phyloP scores from a whole-genome alignment of 1,140 invertebrate species.

The Zophobas morio region DNA sequence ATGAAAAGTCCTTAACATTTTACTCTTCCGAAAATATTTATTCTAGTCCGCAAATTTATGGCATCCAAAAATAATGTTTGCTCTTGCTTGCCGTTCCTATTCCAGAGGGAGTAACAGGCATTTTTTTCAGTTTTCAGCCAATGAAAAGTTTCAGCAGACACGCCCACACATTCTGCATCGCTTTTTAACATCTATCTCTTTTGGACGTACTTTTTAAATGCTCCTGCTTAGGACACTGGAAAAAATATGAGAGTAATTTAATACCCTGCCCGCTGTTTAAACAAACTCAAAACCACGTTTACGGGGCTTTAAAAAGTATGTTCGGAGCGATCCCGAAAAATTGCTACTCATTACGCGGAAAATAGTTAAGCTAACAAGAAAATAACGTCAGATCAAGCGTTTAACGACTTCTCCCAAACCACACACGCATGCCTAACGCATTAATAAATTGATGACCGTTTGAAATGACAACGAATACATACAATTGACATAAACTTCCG shows the following conservation, averaged over 20 bases:
- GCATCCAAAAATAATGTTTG: constrained; percentile 68
- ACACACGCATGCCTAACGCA: background rate
- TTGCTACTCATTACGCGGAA: constrained; percentile 56
- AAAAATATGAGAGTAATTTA: constrained; percentile 68
- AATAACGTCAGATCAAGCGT: constrained; percentile 34
- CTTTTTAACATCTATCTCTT: constrained; percentile 62
- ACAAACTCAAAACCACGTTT: constrained; percentile 65
- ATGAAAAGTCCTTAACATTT: constrained; percentile 69
- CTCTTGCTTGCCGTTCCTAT: constrained; percentile 60
- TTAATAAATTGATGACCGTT: constrained; percentile 23
- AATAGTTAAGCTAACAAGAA: constrained; percentile 58
- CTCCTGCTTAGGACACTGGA: constrained; percentile 64
- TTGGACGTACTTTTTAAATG: constrained; percentile 63
- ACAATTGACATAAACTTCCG: constrained; percentile 2
- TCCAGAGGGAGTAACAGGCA: constrained; percentile 63
- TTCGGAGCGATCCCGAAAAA: constrained; percentile 59
- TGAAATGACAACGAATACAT: background rate
- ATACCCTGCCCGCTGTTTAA: constrained; percentile 66
- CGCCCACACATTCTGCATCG: constrained; percentile 60
- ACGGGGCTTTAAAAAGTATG: constrained; percentile 57
- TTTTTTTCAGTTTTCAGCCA: constrained; percentile 67
- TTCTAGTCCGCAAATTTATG: constrained; percentile 68
- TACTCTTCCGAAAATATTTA: constrained; percentile 69
- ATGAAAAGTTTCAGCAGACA: constrained; percentile 64
- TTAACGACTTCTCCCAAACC: constrained; percentile 9